A percentile compares a stretch with the other conserved stretches of the same genome.
phyloP scores from a whole-genome alignment of 2,113 vertebrate species.

The Sporophila hypoxantha region DNA sequence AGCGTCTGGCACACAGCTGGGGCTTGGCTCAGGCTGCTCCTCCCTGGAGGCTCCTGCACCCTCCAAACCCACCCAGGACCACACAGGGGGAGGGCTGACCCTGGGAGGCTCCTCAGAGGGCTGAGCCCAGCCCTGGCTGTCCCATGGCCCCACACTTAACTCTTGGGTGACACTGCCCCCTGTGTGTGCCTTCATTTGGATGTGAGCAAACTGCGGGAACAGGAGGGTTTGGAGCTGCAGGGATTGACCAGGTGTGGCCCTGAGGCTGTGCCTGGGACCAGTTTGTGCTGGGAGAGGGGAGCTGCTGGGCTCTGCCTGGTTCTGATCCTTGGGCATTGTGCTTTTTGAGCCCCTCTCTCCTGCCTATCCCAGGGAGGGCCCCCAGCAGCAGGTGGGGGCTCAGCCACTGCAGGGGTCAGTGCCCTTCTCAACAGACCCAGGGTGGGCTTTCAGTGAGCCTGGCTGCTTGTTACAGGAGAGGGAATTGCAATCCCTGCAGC shows the following conservation, averaged over 20 bases:
- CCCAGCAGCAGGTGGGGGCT: neutral
- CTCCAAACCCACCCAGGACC: neutral
- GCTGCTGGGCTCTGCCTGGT: fast-evolving
- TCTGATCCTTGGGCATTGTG: neutral
- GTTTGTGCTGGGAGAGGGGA: neutral
- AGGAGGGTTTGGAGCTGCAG: neutral
- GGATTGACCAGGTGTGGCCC: fast-evolving
- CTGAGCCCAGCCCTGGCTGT: neutral
- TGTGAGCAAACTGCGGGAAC: neutral
- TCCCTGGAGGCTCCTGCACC: neutral
- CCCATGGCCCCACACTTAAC: fast-evolving
- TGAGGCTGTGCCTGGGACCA: neutral
- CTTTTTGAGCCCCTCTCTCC: neutral
- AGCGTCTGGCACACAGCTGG: neutral
- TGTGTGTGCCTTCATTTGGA: fast-evolving
- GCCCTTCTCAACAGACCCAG: neutral
- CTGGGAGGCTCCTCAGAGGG: neutral
- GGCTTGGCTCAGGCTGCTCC: neutral
- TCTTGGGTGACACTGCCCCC: neutral
- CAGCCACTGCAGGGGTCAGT: neutral
- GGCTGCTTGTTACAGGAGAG: neutral
- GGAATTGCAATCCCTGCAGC: fast-evolving
- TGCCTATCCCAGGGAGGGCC: neutral
- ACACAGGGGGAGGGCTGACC: neutral
- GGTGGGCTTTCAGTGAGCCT: neutral